Evolutionary conservation across 2,113 vertebrate genomes (phyloP).

Genomic region (Labeo catla): DNA sequence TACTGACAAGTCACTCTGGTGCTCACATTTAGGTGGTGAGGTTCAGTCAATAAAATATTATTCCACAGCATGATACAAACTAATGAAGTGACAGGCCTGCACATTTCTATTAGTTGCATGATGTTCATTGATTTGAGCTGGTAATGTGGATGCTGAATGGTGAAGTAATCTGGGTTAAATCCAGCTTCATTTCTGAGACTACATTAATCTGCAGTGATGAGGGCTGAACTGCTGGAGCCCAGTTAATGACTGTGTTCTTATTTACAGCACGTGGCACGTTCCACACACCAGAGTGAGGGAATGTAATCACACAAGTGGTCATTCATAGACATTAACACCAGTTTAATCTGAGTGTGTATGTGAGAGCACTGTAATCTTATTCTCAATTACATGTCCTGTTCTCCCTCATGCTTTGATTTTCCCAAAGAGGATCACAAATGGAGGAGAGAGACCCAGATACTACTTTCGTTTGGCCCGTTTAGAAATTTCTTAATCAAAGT

Average conservation of each 20-base stretch:
- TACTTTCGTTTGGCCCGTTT: background rate
- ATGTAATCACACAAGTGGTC: conserved; percentile 5
- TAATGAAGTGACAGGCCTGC: conserved; percentile 21
- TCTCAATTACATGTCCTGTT: background rate
- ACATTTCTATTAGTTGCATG: conserved; percentile 37
- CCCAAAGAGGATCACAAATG: background rate
- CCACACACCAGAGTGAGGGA: background rate
- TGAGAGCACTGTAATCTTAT: background rate
- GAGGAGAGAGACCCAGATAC: background rate
- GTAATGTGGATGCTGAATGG: background rate
- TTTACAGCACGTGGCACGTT: conserved; percentile 9
- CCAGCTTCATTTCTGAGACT: conserved; percentile 11
- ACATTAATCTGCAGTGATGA: conserved; percentile 34
- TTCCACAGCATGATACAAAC: background rate
- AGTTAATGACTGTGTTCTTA: conserved; percentile 26
- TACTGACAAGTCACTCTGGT: background rate
- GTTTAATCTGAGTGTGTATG: conserved; percentile 21
- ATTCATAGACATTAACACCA: conserved; percentile 20
- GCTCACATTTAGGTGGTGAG: background rate
- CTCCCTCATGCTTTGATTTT: background rate
- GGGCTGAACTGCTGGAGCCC: background rate
- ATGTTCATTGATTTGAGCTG: background rate
- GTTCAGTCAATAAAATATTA: background rate
- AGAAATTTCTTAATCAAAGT: background rate
- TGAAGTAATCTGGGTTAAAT: conserved; percentile 25